These are phyloP conservation scores for Coccyzus lansbergi DNA, from an alignment of 2,797 vertebrate genomes.

Conservation along the genomic window DNA sequence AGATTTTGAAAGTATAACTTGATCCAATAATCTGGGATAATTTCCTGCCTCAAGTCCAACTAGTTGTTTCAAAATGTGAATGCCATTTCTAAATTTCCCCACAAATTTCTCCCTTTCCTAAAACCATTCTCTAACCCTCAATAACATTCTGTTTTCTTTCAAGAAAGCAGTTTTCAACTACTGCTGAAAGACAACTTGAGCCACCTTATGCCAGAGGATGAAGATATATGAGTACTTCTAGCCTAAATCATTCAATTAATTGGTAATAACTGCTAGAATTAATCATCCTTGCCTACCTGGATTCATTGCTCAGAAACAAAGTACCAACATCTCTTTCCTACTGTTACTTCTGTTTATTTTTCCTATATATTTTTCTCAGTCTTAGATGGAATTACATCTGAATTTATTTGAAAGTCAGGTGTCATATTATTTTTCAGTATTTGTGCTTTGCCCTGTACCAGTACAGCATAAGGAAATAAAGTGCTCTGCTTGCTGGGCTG, in stretches of 20 bases:
- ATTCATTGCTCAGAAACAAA: background rate
- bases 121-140: background rate
- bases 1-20: background rate
- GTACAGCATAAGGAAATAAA: background rate
- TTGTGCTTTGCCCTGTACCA: background rate
- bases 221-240: background rate
- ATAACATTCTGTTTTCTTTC: background rate
- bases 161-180: background rate
- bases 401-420: background rate
- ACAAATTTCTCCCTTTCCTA: background rate
- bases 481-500: background rate
- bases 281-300: background rate
- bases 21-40: background rate
- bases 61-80: background rate
- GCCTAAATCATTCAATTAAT: background rate
- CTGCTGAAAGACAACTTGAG: background rate
- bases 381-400: background rate
- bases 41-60: background rate
- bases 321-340: background rate
- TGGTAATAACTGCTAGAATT: background rate
- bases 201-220: background rate
- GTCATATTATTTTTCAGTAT: background rate
- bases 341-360: background rate
- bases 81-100: background rate
- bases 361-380: background rate